Percentiles rank a stretch among this genome's conserved stretches.
Conservation (phyloP, 2,888 invertebrate genomes). For the Gymnoscelis rufifasciata region DNA sequence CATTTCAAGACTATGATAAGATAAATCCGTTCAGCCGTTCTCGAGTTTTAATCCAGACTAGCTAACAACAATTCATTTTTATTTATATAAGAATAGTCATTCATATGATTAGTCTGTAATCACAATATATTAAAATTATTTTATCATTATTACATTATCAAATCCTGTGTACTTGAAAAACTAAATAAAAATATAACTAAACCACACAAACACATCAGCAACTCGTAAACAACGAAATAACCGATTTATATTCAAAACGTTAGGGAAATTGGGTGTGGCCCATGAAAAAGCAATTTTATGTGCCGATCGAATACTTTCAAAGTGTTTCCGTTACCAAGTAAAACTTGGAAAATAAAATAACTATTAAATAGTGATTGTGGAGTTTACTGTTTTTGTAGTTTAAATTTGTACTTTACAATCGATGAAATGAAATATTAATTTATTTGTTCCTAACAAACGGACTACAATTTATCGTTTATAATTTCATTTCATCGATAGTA, state of each 20-base stretch:
- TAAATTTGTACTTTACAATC: neutral
- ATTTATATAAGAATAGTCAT: no score
- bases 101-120: no score
- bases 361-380: constrained; percentile 50
- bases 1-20: no score
- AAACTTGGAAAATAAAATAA: constrained; percentile 27
- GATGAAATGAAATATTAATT: no score
- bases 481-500: no score
- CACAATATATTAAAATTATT: no score
- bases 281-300: constrained; percentile 60
- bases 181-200: neutral
- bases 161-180: neutral
- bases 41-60: no score
- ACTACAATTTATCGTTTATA: no score
- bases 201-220: constrained; percentile 7
- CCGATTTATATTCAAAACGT: constrained; percentile 48
- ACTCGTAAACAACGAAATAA: constrained; percentile 31
- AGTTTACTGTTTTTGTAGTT: constrained; percentile 18
- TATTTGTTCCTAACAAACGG: no score
- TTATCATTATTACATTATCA: no score
- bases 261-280: constrained; percentile 48
- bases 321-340: constrained; percentile 36
- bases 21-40: no score
- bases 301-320: constrained; percentile 17
- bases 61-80: no score